A percentile compares a stretch with the other conserved stretches of the same genome.
phyloP scores from a whole-genome alignment of 1,140 invertebrate genomes.

The Choristoneura fumiferana region DNA sequence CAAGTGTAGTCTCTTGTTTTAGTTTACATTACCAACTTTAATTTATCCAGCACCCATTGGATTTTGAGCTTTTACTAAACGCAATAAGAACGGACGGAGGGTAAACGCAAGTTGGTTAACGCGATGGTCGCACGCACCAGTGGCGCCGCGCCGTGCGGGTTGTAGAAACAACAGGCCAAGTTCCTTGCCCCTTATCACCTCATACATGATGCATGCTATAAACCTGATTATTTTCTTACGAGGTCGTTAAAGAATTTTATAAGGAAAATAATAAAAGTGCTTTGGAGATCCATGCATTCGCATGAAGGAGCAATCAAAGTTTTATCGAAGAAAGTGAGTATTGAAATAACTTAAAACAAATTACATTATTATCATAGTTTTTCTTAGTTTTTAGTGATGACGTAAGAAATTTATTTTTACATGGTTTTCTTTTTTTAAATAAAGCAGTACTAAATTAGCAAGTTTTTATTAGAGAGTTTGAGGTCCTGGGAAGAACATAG shows the following conservation, averaged over 20 bases:
- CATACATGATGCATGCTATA: slow-evolving; percentile 38
- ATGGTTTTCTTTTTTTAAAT: too few relatives aligned
- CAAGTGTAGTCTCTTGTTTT: slow-evolving; percentile 47
- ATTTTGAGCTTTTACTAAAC: slow-evolving; percentile 34
- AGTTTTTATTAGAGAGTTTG: too few relatives aligned
- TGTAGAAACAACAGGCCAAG: slow-evolving; percentile 39
- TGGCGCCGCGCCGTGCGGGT: slow-evolving; percentile 47
- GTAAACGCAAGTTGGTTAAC: slow-evolving; percentile 26
- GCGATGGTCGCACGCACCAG: slow-evolving; percentile 52
- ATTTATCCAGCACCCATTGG: not conserved
- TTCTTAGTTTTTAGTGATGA: too few relatives aligned
- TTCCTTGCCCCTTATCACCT: slow-evolving; percentile 35
- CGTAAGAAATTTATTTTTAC: too few relatives aligned
- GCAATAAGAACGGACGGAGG: slow-evolving; percentile 26
- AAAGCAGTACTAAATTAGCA: too few relatives aligned
- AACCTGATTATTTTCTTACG: slow-evolving; percentile 31
- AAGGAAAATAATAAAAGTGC: slow-evolving; percentile 9
- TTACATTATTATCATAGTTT: too few relatives aligned
- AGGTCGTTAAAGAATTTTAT: slow-evolving; percentile 23
- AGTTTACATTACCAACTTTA: slow-evolving; percentile 21
- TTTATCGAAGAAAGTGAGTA: not conserved
- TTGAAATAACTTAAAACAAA: too few relatives aligned
- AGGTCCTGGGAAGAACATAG: too few relatives aligned
- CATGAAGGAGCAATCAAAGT: not conserved
- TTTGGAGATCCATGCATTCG: not conserved